A percentile compares a stretch with the other conserved stretches of the same genome.
These are phyloP conservation scores for Ceramica pisi DNA, from an alignment of 2,888 invertebrate genomes.

Conservation along the genomic window DNA sequence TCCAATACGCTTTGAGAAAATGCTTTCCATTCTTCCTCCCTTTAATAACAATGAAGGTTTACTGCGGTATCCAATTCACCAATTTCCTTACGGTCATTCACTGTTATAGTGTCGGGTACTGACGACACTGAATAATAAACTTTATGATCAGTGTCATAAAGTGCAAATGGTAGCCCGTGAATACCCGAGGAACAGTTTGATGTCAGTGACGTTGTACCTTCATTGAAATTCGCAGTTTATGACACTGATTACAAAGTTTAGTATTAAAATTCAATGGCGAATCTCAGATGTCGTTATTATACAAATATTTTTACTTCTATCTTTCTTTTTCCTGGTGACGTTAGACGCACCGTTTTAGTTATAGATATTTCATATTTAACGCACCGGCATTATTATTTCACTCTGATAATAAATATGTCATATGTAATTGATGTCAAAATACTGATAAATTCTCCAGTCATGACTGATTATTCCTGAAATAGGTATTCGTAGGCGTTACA, in stretches of 20 bases:
- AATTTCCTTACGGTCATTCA: slow-evolving; percentile 21
- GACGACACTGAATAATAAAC: slow-evolving; percentile 23
- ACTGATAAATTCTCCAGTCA: background rate
- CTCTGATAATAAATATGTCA: background rate
- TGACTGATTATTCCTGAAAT: background rate
- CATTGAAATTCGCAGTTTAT: slow-evolving; percentile 7
- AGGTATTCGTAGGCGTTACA: background rate
- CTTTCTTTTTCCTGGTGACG: too few species aligned
- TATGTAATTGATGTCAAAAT: background rate
- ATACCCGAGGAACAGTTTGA: background rate
- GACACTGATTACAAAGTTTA: slow-evolving; percentile 1
- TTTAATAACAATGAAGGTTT: slow-evolving; percentile 22
- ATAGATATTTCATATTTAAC: too few species aligned
- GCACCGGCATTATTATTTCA: too few species aligned
- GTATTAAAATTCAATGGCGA: background rate
- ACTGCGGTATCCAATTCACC: slow-evolving; percentile 6
- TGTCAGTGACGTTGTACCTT: background rate
- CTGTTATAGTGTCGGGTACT: background rate
- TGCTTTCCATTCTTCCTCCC: background rate
- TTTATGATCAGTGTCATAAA: slow-evolving; percentile 18
- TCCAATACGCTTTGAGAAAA: background rate
- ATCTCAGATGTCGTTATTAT: too few species aligned
- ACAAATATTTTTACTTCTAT: too few species aligned
- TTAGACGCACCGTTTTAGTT: too few species aligned
- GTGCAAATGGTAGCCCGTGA: background rate